phyloP scores from a whole-genome alignment of 2,797 vertebrate genomes.

The Megalops cyprinoides region DNA sequence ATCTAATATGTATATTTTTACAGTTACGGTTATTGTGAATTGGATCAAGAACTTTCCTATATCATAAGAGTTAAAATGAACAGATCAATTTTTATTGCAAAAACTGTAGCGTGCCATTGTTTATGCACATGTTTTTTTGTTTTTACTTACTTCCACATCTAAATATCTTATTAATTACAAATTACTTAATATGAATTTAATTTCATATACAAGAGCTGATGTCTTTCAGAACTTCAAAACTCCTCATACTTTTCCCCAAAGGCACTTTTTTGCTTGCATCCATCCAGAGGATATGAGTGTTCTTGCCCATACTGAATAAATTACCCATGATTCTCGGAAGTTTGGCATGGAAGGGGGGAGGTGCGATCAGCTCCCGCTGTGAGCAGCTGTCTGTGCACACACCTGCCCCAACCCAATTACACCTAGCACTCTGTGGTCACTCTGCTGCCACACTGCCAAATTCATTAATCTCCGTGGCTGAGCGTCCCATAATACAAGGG shows the following conservation, averaged over 20 bases:
- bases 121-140: not conserved
- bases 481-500: conserved; percentile 72
- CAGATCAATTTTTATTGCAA: not conserved
- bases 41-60: not conserved
- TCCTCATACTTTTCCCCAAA: conserved; percentile 11
- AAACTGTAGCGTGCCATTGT: not conserved
- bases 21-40: not conserved
- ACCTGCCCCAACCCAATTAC: conserved; percentile 80
- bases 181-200: no score
- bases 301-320: conserved; percentile 67
- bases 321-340: conserved; percentile 55
- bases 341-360: conserved; percentile 61
- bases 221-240: not conserved
- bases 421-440: conserved; percentile 75
- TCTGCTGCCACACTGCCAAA: conserved; percentile 75
- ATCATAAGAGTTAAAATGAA: not conserved
- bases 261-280: conserved; percentile 20
- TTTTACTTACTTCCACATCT: no score
- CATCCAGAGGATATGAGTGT: conserved; percentile 48
- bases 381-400: conserved; percentile 79
- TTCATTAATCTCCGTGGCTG: conserved; percentile 81
- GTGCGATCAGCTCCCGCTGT: conserved; percentile 79
- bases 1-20: not conserved
- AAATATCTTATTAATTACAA: no score
- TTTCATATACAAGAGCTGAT: not conserved